Conservation (phyloP, 2,888 invertebrate species). For the Archips xylosteana region DNA sequence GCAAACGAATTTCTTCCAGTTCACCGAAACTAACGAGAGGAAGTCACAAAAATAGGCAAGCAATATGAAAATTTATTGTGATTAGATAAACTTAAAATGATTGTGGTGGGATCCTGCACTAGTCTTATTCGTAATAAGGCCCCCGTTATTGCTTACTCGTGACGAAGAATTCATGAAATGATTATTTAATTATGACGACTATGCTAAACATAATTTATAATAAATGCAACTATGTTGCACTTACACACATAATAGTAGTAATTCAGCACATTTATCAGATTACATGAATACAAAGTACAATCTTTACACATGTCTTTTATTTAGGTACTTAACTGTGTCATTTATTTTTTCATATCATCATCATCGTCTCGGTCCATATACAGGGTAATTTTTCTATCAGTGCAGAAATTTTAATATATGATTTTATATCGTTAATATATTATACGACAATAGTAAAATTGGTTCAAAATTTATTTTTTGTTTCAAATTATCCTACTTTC, state of each 20-base stretch:
- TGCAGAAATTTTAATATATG: too few species aligned
- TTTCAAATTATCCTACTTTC: too few species aligned
- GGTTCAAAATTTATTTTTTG: too few species aligned
- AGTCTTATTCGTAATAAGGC: background rate
- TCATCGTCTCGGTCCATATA: too few species aligned
- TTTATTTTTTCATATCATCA: background rate
- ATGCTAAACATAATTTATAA: background rate
- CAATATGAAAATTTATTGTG: too few species aligned
- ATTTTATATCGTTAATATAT: too few species aligned
- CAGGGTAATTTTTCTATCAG: too few species aligned
- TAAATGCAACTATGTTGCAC: background rate
- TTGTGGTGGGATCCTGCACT: background rate
- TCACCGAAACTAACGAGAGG: too few species aligned
- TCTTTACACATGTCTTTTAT: background rate
- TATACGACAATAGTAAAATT: too few species aligned
- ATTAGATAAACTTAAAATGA: background rate
- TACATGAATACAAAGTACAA: background rate
- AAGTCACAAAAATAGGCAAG: too few species aligned
- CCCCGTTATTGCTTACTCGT: background rate
- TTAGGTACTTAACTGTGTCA: background rate
- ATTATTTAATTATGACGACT: background rate
- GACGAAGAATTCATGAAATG: background rate
- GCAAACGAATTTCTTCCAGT: too few species aligned
- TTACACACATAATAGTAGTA: background rate
- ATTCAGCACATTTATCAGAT: background rate